A percentile compares a stretch with the other conserved stretches of the same genome.
Evolutionary conservation across 2,797 vertebrate species (phyloP).

Genomic region (Nothura maculosa): DNA sequence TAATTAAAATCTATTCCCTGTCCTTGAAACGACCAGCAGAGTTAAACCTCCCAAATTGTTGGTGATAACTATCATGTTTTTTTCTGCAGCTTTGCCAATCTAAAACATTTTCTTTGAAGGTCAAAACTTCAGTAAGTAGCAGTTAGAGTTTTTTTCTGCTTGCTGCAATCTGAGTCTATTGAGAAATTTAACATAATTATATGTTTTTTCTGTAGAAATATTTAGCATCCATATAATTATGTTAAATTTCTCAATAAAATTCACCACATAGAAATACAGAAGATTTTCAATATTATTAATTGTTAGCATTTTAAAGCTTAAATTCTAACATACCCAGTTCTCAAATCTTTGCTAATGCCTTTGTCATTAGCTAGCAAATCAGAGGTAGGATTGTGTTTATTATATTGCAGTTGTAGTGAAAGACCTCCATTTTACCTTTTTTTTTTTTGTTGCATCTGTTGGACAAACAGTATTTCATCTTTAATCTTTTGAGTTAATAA

Average conservation of each 20-base stretch:
- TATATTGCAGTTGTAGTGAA: neutral
- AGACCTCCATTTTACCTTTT: neutral
- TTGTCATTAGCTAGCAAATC: neutral
- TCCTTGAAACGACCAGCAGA: neutral
- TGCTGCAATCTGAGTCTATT: neutral
- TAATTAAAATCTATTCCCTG: neutral
- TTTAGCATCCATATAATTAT: neutral
- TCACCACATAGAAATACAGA: neutral
- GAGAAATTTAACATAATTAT: neutral
- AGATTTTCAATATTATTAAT: neutral
- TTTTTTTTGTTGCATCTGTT: neutral
- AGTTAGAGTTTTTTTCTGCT: neutral
- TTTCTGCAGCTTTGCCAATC: neutral
- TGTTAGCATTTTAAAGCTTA: neutral
- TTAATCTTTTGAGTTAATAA: neutral
- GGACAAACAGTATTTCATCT: neutral
- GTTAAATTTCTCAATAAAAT: neutral
- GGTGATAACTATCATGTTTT: neutral
- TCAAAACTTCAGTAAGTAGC: neutral
- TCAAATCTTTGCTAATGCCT: neutral
- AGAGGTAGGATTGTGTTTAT: neutral
- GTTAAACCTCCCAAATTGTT: neutral
- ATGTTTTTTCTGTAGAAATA: neutral
- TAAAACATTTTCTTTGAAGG: neutral
- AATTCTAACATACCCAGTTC: neutral